Evolutionary conservation across 2,888 invertebrate species (phyloP).

Genomic region (Drosophila affinis): DNA sequence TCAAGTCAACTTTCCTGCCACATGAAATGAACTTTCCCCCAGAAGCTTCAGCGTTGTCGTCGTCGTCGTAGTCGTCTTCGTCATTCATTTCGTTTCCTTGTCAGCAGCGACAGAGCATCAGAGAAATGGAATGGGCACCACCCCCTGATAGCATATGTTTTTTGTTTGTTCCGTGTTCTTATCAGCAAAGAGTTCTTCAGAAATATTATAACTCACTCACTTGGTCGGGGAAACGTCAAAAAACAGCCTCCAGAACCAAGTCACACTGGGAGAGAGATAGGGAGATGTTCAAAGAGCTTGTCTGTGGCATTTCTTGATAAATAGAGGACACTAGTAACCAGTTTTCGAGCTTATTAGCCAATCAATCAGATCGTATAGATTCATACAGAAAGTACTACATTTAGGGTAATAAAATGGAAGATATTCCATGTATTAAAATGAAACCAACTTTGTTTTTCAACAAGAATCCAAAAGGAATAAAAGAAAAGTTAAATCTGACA

Average conservation of each 20-base stretch:
- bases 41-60: background rate
- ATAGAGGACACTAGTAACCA: background rate
- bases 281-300: too few relatives aligned
- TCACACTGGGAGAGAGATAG: background rate
- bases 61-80: constrained; percentile 16
- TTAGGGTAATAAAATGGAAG: background rate
- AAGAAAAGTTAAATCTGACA: too few relatives aligned
- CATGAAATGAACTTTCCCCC: constrained; percentile 36
- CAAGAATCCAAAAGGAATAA: too few relatives aligned
- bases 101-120: constrained; percentile 9
- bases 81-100: constrained; percentile 33
- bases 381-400: background rate
- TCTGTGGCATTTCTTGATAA: too few relatives aligned
- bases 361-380: too few relatives aligned
- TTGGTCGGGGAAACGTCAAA: background rate
- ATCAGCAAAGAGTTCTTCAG: background rate
- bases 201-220: background rate
- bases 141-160: background rate
- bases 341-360: background rate
- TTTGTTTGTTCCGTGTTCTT: background rate
- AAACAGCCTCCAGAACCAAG: too few relatives aligned
- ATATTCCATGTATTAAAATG: too few relatives aligned
- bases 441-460: too few relatives aligned
- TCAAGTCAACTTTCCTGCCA: constrained; percentile 61
- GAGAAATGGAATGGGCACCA: background rate